These are phyloP conservation scores for Azorinus chamasolen DNA, from an alignment of 2,888 invertebrate species.

Conservation along the genomic window DNA sequence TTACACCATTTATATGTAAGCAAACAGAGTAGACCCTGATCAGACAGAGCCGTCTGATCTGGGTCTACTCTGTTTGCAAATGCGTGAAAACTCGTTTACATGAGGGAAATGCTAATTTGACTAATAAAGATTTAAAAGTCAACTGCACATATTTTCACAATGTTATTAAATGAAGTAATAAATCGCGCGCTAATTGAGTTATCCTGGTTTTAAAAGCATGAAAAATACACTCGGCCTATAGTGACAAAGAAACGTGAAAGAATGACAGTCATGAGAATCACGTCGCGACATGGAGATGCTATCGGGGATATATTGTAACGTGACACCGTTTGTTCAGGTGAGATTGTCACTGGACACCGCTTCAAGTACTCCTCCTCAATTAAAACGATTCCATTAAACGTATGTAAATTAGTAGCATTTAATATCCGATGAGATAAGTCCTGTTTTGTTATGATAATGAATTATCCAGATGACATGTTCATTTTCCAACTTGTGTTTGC, in stretches of 20 bases:
- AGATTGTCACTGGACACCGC: conserved; percentile 33
- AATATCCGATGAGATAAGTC: conserved; percentile 24
- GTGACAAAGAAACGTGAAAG: conserved; percentile 1
- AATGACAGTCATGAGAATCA: conserved; percentile 25
- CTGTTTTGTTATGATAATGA: conserved; percentile 26
- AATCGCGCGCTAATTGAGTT: conserved; percentile 31
- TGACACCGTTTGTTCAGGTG: conserved; percentile 40
- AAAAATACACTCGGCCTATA: conserved; percentile 5
- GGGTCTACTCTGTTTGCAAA: too few species aligned
- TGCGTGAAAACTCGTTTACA: too few species aligned
- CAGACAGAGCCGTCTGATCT: too few species aligned
- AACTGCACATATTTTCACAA: too few species aligned
- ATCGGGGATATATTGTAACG: conserved; percentile 50
- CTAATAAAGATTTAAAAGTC: too few species aligned
- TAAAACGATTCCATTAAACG: conserved; percentile 36
- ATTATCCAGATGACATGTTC: neutral
- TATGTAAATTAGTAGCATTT: conserved; percentile 32
- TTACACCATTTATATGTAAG: too few species aligned
- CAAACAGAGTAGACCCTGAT: too few species aligned
- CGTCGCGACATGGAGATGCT: conserved; percentile 52
- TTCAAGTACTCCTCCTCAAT: conserved; percentile 23
- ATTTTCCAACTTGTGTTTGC: too few species aligned
- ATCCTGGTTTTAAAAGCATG: conserved; percentile 33
- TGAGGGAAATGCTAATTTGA: too few species aligned
- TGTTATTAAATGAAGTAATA: too few species aligned